Conservation (phyloP, 2,797 vertebrate species). For the Danio aesculapii region DNA sequence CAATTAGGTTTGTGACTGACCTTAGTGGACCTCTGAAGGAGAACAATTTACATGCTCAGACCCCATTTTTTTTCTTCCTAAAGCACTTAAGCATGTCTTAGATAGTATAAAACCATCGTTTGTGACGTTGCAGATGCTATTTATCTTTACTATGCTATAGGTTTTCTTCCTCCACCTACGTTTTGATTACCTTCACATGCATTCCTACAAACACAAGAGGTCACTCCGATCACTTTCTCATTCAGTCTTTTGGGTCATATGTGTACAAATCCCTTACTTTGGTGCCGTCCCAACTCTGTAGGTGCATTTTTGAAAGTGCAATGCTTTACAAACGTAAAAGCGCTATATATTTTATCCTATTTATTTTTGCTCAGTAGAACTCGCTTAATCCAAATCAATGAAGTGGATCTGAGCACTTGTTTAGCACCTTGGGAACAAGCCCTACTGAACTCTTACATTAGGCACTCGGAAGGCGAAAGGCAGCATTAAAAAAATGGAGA, state of each 20-base stretch:
- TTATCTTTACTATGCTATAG: conserved; percentile 25
- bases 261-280: conserved; percentile 70
- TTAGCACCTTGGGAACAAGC: conserved; percentile 64
- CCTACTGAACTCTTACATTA: conserved; percentile 55
- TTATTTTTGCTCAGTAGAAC: conserved; percentile 72
- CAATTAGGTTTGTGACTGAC: conserved; percentile 52
- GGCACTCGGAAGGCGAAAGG: conserved; percentile 48
- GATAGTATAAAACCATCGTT: background rate
- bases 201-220: conserved; percentile 27
- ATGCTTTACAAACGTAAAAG: conserved; percentile 73
- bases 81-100: conserved; percentile 26
- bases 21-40: conserved; percentile 47
- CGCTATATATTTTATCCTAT: conserved; percentile 70
- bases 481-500: conserved; percentile 66
- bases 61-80: background rate
- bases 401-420: conserved; percentile 71
- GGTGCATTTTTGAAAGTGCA: conserved; percentile 73
- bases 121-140: background rate
- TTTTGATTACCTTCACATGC: conserved; percentile 11
- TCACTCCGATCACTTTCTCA: conserved; percentile 25
- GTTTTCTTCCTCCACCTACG: background rate
- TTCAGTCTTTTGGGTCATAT: conserved; percentile 64
- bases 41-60: conserved; percentile 40
- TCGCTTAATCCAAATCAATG: conserved; percentile 77
- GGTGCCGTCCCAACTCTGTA: conserved; percentile 70